These are phyloP conservation scores for Syngnathus rostellatus DNA, from an alignment of 2,797 vertebrate species.

Conservation along the genomic window DNA sequence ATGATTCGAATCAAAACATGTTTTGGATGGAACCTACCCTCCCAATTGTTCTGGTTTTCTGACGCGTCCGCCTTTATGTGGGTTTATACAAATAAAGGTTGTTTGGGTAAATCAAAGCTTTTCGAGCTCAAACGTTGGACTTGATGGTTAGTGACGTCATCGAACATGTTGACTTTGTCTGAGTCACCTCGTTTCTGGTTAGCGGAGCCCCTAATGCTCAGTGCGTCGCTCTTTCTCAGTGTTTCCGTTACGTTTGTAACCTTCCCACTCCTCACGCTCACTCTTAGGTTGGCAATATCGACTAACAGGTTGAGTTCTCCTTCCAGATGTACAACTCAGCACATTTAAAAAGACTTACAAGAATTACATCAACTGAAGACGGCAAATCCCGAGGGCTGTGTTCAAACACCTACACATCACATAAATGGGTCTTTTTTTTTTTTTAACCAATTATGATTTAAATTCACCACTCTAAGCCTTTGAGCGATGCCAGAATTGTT, in stretches of 20 bases:
- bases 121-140: slow-evolving; percentile 56
- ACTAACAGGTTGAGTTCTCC: background rate
- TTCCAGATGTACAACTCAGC: background rate
- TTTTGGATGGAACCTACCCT: background rate
- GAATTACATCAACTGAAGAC: too few relatives aligned
- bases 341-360: background rate
- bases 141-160: slow-evolving; percentile 71
- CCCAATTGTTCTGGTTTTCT: background rate
- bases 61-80: slow-evolving; percentile 29
- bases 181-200: slow-evolving; percentile 67
- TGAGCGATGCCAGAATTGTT: too few relatives aligned
- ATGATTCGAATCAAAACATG: background rate
- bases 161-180: slow-evolving; percentile 64
- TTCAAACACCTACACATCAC: too few relatives aligned
- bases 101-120: slow-evolving; percentile 55
- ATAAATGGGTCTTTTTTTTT: too few relatives aligned
- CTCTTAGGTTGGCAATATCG: background rate
- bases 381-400: too few relatives aligned
- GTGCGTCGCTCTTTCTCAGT: slow-evolving; percentile 45
- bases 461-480: too few relatives aligned
- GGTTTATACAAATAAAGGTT: slow-evolving; percentile 60
- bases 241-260: slow-evolving; percentile 47
- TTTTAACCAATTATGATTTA: too few relatives aligned
- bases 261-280: slow-evolving; percentile 47
- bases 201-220: slow-evolving; percentile 63